These are phyloP conservation scores for Harpalus rubripes DNA, from an alignment of 2,888 invertebrate genomes.

Conservation along the genomic window DNA sequence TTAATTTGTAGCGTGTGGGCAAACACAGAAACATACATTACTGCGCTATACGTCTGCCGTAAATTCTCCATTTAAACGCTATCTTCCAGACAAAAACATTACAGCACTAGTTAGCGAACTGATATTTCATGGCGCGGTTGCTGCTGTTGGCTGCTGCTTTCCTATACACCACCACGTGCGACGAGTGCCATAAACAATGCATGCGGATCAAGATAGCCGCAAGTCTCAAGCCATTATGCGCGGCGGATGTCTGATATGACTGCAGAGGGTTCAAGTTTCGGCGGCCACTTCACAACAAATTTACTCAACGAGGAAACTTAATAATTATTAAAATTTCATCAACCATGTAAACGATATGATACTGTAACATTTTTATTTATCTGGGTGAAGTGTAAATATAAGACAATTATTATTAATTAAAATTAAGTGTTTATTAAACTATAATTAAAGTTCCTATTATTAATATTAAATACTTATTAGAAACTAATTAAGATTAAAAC, in stretches of 20 bases:
- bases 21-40: conserved; percentile 55
- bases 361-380: too few relatives aligned
- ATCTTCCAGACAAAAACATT: conserved; percentile 66
- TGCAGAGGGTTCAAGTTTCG: background rate
- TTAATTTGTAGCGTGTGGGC: conserved; percentile 61
- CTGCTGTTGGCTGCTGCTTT: background rate
- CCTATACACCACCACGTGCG: background rate
- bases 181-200: conserved; percentile 60
- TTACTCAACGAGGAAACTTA: background rate
- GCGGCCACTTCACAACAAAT: background rate
- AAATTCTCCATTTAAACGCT: conserved; percentile 66
- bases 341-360: background rate
- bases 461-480: too few relatives aligned
- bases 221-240: conserved; percentile 34
- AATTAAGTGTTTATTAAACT: too few relatives aligned
- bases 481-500: too few relatives aligned
- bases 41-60: conserved; percentile 46
- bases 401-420: too few relatives aligned
- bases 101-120: conserved; percentile 62
- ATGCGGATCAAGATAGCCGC: conserved; percentile 60
- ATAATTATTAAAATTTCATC: background rate
- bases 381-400: too few relatives aligned
- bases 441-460: too few relatives aligned
- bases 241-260: conserved; percentile 4
- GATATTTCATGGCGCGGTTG: conserved; percentile 48